Conservation (phyloP, 2,113 vertebrate genomes). For the Philantomba maxwellii region DNA sequence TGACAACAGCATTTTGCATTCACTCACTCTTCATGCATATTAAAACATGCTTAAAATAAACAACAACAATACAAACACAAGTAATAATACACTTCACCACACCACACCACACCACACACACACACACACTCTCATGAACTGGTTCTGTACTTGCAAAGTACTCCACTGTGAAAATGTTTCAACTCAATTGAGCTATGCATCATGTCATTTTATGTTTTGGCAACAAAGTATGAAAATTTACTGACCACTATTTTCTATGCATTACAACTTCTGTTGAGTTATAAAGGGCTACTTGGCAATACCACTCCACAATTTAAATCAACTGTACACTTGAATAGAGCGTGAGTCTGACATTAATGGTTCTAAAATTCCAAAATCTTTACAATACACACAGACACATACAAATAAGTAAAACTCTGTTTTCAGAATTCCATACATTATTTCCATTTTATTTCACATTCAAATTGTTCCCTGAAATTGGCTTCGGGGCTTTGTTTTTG, state of each 20-base stretch:
- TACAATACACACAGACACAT: conserved; percentile 43
- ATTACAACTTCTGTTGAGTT: background rate
- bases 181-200: conserved; percentile 18
- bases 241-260: conserved; percentile 13
- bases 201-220: conserved; percentile 8
- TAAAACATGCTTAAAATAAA: conserved; percentile 75
- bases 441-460: conserved; percentile 67
- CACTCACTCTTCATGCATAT: conserved; percentile 73
- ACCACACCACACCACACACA: background rate
- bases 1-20: conserved; percentile 29
- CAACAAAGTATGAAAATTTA: conserved; percentile 10
- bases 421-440: conserved; percentile 46
- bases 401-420: conserved; percentile 62
- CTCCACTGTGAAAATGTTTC: conserved; percentile 37
- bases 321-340: background rate
- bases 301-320: conserved; percentile 21
- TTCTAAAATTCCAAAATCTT: conserved; percentile 8
- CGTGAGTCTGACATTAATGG: background rate
- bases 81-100: background rate
- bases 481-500: conserved; percentile 10
- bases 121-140: background rate
- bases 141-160: conserved; percentile 47
- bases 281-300: background rate
- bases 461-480: conserved; percentile 41
- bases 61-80: conserved; percentile 39